Evolutionary conservation across 1,140 invertebrate species (phyloP), one percentile per base, ranked within the genome.

Genomic region (Sarcophaga bullata): DNA sequence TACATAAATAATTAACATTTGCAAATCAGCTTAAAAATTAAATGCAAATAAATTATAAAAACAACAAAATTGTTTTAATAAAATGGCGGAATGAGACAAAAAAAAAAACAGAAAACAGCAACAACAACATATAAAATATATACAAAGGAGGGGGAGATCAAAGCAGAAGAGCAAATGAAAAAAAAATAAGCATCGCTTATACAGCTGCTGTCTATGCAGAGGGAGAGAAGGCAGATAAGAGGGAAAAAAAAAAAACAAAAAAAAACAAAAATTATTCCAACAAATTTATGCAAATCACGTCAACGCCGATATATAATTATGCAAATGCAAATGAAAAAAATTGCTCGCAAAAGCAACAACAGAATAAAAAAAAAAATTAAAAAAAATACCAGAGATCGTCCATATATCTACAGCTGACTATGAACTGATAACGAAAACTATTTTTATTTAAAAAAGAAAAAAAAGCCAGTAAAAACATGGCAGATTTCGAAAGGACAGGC

Each of bases 301-400:
- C 48, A 78, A 78, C 75, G 75, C 75, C 75, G 75, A 78, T 78
- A 78, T 78, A 78, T 78, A 78, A 78, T 78, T 78, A 78, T 78
- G 75, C 75, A 78, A 78, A 78, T 78, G 37, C 1, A 37, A 37
- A 37, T 37, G 25, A 37, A 37, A 37, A 4, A 37, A 37, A n/a
- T n/a, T 37, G 4, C 1, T 1, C 3, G 62, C 62, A 19, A 5
- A 25, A 25, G 62, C 17, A 37, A 37, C 25, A 2, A 37, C 62
- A 25, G 6, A 13, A 25, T 72, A 25, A 72, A 78, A 50, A 17
- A 8, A 78, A 50, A 19, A 50, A 76, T 0, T 17, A 48, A 73
- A 49, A 47, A 76, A 76, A 47, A 76, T 76, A 48, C 48, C 37
- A 37, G 50, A 78, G 17, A 19, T 68, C 19, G 8, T 19, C 17